A percentile compares a stretch with the other conserved stretches of the same genome.
Conservation (phyloP, 2,888 invertebrate genomes). For the Drosophila paracracens region DNA sequence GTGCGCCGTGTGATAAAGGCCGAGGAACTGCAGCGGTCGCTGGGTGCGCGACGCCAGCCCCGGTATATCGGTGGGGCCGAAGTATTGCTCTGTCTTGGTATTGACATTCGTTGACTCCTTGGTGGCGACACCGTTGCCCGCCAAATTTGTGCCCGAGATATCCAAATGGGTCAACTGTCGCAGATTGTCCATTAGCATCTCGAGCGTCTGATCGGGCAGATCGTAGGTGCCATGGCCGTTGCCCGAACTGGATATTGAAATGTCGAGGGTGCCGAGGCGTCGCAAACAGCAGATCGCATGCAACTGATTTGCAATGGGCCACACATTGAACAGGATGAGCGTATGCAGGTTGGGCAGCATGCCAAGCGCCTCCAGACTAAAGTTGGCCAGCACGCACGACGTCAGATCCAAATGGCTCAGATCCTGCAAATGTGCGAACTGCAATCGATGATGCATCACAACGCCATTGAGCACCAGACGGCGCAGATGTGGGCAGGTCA, state of each 20-base stretch:
- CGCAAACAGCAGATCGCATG: slow-evolving; percentile 87
- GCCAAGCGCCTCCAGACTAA: slow-evolving; percentile 85
- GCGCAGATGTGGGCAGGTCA: slow-evolving; percentile 84
- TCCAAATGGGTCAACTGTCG: slow-evolving; percentile 93
- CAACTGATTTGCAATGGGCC: slow-evolving; percentile 86
- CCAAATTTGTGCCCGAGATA: slow-evolving; percentile 98
- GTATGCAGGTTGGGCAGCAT: slow-evolving; percentile 89
- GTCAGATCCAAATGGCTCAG: slow-evolving; percentile 84
- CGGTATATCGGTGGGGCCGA: slow-evolving; percentile 90
- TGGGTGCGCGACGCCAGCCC: slow-evolving; percentile 92
- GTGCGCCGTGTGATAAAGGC: slow-evolving; percentile 95
- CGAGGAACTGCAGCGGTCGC: slow-evolving; percentile 94
- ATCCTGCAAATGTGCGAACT: slow-evolving; percentile 82
- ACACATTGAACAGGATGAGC: slow-evolving; percentile 93
- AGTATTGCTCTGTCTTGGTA: slow-evolving; percentile 61
- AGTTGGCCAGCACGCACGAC: slow-evolving; percentile 84
- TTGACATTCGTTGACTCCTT: slow-evolving; percentile 83
- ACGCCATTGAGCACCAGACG: slow-evolving; percentile 84
- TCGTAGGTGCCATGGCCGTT: slow-evolving; percentile 90
- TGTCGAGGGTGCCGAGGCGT: slow-evolving; percentile 91
- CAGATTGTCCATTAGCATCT: slow-evolving; percentile 90
- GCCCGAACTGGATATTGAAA: slow-evolving; percentile 89
- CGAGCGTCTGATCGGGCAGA: slow-evolving; percentile 89
- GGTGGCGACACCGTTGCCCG: slow-evolving; percentile 92
- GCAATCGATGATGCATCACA: slow-evolving; percentile 83